phyloP scores from a whole-genome alignment of 2,797 vertebrate genomes.

The Mormyrus proboscirostris region DNA sequence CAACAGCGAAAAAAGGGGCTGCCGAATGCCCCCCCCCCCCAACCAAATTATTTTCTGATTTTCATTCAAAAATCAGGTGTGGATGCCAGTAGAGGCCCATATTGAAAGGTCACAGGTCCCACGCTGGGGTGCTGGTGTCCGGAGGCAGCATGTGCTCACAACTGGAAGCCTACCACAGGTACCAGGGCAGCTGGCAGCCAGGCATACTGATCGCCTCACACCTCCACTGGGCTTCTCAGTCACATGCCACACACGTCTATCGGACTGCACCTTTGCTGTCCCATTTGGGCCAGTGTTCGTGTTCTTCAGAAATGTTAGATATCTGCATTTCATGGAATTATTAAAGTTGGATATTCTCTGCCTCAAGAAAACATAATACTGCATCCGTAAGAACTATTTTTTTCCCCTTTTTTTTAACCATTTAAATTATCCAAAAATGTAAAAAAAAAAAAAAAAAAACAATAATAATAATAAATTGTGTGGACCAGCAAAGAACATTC shows the following conservation, averaged over 20 bases:
- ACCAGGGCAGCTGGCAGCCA: neutral
- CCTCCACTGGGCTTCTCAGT: neutral
- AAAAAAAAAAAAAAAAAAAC: neutral
- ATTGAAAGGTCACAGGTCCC: neutral
- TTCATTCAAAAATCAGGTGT: neutral
- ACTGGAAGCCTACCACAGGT: neutral
- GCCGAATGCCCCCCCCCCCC: neutral
- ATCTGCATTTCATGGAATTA: neutral
- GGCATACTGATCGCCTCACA: neutral
- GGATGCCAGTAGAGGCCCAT: neutral
- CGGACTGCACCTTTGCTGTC: neutral
- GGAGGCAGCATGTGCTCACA: neutral
- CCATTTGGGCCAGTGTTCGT: neutral
- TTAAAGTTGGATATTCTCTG: neutral
- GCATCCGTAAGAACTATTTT: neutral
- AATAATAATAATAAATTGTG: neutral
- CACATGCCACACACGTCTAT: neutral
- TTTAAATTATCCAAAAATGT: neutral
- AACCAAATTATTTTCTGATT: neutral
- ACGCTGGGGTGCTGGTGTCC: neutral
- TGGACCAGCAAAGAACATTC: neutral
- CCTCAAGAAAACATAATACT: neutral
- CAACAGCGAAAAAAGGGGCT: neutral
- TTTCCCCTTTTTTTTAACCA: neutral
- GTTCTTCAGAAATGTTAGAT: neutral